Evolutionary conservation across 2,797 vertebrate species (phyloP).

Genomic region (Artibeus lituratus): DNA sequence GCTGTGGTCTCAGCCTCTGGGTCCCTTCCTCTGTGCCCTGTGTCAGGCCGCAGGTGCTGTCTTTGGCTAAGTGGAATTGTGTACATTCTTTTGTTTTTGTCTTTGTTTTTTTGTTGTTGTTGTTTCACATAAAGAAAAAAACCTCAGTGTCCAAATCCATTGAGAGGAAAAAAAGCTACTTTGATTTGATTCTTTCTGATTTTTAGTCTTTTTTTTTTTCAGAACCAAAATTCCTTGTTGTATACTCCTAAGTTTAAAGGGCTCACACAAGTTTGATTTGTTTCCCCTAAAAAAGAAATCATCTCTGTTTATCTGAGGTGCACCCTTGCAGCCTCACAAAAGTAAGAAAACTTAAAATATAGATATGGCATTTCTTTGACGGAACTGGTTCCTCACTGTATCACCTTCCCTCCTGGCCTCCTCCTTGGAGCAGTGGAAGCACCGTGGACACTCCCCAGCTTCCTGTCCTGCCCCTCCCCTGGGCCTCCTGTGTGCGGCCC

Average conservation of each 20-base stretch:
- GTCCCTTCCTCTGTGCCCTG: neutral
- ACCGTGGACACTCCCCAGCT: fast-evolving
- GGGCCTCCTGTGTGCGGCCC: neutral
- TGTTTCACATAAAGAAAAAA: neutral
- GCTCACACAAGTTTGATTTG: neutral
- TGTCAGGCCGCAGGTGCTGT: neutral
- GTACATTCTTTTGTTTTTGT: neutral
- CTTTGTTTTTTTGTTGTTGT: too few species aligned
- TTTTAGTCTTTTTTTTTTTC: neutral
- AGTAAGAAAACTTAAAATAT: neutral
- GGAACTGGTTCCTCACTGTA: neutral
- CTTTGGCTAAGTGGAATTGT: neutral
- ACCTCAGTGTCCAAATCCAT: neutral
- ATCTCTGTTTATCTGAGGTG: neutral
- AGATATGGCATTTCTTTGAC: neutral
- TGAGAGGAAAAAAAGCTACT: neutral
- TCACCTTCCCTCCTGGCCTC: neutral
- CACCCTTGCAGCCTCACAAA: neutral
- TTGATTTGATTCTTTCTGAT: neutral
- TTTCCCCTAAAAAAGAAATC: neutral
- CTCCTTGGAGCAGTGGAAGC: neutral
- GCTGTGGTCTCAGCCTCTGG: neutral
- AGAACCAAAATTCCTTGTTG: neutral
- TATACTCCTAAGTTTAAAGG: neutral
- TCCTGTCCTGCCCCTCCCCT: neutral